Conservation (phyloP, 2,113 vertebrate genomes). For the Pluvialis apricaria region DNA sequence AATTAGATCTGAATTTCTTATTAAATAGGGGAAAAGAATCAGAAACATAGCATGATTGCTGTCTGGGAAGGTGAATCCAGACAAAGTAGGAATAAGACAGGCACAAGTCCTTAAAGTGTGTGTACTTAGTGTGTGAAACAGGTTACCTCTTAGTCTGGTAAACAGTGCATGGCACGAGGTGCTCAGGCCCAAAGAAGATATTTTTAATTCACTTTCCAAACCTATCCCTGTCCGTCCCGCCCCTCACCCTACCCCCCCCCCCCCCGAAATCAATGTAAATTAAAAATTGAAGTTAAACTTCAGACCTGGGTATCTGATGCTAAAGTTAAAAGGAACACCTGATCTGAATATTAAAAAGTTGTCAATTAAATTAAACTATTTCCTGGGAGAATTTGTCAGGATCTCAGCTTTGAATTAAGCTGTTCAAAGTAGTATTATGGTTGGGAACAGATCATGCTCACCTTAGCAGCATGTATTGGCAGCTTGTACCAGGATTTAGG, state of each 20-base stretch:
- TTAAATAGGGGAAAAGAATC: background rate
- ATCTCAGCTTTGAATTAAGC: background rate
- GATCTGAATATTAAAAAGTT: background rate
- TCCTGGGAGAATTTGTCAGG: background rate
- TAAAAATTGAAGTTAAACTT: background rate
- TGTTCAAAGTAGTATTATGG: too few species aligned
- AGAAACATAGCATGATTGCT: background rate
- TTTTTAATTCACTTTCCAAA: background rate
- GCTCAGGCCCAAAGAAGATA: background rate
- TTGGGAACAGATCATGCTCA: background rate
- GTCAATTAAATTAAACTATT: background rate
- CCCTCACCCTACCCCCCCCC: rapidly evolving
- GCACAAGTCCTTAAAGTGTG: background rate
- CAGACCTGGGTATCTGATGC: background rate
- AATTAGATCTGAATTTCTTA: background rate
- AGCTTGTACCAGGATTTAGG: background rate
- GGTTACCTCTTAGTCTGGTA: background rate
- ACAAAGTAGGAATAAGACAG: background rate
- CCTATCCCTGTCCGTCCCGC: too few species aligned
- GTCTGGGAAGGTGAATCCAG: background rate
- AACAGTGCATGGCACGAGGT: background rate
- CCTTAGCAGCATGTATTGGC: background rate
- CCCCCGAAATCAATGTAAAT: background rate
- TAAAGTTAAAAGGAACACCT: background rate
- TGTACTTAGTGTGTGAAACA: background rate